Base-by-base conservation (phyloP, 1,140 invertebrate genomes). In the Heliothis virescens region DNA sequence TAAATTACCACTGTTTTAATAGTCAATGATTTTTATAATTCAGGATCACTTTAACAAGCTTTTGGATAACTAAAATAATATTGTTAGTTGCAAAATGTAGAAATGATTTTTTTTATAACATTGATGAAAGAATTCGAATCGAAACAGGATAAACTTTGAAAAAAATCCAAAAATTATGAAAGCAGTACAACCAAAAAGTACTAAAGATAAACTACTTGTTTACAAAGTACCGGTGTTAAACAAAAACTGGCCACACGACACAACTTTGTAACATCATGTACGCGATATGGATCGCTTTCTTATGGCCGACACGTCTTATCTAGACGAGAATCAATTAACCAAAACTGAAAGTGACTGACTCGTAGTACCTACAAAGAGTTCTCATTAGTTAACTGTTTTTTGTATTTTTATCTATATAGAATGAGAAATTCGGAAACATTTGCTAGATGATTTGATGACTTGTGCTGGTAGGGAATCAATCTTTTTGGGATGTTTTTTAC, bases 301-400 rank as follows among this genome's bases (percentile, higher is more conserved):
- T 53, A 63, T 76, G 48, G 52, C 48, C 41, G 48, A 76, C 74
- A 76, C 60, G 74, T 65, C 47, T 76, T 65, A 76, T 76, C 74
- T 76, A 63, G 60, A 65, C 60, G 48, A 34, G 59, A 76, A 76
- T 76, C 74, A 76, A 76, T 76, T 76, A 76, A 76, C 60, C n/a
- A 76, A 76, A 76, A 76, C 16, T 48, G 74, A 76, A 76, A 76
- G 74, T 76, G 60, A 74, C n/a, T 53, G 67, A 53, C 48, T 15
- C 52, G 18, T 16, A 3, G 48, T 75, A 52, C 74, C 53, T 72
- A 55, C 71, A 65, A 65, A 65, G 65, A 52, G 48, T 76, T 76
- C 26, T 76, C 48, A 65, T 63, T 76, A 52, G 21, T 34, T 34
- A 53, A 29, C 34, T 5, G 34, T 59, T 48, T 50, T 74, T 52